These are phyloP conservation scores for Leptonema lineaticorne DNA, from an alignment of 1,140 invertebrate genomes.

Conservation along the genomic window DNA sequence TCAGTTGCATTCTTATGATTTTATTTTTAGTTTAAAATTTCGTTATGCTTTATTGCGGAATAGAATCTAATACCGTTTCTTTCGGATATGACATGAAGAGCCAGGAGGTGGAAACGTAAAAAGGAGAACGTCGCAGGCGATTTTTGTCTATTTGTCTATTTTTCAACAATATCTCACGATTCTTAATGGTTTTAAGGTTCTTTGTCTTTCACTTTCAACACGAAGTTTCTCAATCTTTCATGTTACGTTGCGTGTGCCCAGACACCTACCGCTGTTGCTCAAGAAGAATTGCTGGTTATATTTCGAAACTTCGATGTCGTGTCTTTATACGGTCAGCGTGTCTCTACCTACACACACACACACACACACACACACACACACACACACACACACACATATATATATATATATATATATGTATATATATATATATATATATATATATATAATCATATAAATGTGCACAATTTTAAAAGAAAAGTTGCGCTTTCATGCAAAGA, in stretches of 20 bases:
- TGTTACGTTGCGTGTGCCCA: constrained; percentile 29
- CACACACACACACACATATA: too few species aligned
- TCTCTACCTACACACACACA: constrained; percentile 25
- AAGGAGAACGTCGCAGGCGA: background rate
- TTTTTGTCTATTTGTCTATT: constrained; percentile 17
- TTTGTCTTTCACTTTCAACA: constrained; percentile 34
- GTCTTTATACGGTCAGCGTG: constrained; percentile 31
- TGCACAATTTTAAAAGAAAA: too few species aligned
- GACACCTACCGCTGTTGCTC: constrained; percentile 32
- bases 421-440: too few species aligned
- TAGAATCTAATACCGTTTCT: too few species aligned
- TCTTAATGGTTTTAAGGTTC: constrained; percentile 30
- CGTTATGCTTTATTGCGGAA: too few species aligned
- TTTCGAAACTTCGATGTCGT: constrained; percentile 27
- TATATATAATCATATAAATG: too few species aligned
- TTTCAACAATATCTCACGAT: constrained; percentile 25
- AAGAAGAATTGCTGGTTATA: constrained; percentile 25
- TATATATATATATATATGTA: too few species aligned
- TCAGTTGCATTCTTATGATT: too few species aligned
- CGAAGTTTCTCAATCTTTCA: constrained; percentile 24
- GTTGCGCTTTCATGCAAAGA: too few species aligned
- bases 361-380: too few species aligned
- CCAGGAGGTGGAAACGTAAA: background rate
- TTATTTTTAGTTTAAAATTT: too few species aligned
- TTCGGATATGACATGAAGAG: background rate